Evolutionary conservation across 1,140 invertebrate species (phyloP).

Genomic region (Drosophila arawakana): DNA sequence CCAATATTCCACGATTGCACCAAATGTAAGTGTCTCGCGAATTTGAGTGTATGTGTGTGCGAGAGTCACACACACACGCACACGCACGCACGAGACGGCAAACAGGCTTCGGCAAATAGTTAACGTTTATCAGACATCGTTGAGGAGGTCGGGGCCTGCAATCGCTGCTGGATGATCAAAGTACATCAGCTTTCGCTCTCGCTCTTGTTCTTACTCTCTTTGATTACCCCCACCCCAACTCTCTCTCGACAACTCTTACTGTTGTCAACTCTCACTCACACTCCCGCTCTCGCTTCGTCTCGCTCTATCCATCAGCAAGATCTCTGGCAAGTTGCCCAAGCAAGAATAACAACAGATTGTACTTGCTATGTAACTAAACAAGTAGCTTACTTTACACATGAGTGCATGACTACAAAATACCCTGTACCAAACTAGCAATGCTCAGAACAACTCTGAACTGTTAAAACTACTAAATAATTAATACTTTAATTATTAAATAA

Average conservation of each 20-base stretch:
- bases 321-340: constrained; percentile 18
- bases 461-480: too few species aligned
- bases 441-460: too few species aligned
- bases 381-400: neutral
- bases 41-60: neutral
- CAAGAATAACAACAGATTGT: constrained; percentile 8
- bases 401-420: neutral
- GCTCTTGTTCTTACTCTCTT: neutral
- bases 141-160: constrained; percentile 31
- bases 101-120: constrained; percentile 29
- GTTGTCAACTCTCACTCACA: neutral
- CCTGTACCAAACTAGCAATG: neutral
- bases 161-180: constrained; percentile 35
- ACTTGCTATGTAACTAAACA: too few species aligned
- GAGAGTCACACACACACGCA: neutral
- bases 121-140: constrained; percentile 26
- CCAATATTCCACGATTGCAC: constrained; percentile 8
- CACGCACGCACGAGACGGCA: constrained; percentile 1
- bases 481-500: too few species aligned
- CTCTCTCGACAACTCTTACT: neutral
- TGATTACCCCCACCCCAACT: neutral
- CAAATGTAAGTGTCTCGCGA: constrained; percentile 21
- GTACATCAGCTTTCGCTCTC: constrained; percentile 10
- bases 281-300: too few species aligned
- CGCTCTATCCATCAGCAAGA: neutral